phyloP scores from a whole-genome alignment of 2,113 vertebrate species.

The Lagenorhynchus albirostris region DNA sequence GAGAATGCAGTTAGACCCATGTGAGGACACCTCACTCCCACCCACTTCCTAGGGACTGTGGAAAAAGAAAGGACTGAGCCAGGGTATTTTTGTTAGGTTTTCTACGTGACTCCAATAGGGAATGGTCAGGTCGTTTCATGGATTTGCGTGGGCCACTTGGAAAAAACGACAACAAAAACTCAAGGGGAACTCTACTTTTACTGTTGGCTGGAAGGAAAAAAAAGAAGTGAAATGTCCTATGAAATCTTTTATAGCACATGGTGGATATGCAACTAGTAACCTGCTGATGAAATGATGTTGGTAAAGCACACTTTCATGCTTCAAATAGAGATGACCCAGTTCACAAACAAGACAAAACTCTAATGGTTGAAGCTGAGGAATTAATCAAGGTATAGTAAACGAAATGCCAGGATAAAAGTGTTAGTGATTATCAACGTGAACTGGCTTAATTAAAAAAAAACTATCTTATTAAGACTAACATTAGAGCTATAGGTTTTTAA shows the following conservation, averaged over 20 bases:
- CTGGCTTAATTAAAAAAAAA: neutral
- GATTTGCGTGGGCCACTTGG: conserved; percentile 60
- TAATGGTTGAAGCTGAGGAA: neutral
- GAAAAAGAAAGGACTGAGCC: neutral
- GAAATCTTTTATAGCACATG: conserved; percentile 25
- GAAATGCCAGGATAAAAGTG: neutral
- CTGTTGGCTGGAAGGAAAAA: conserved; percentile 53
- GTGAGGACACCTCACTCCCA: conserved; percentile 69
- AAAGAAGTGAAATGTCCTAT: conserved; percentile 36
- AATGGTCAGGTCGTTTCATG: conserved; percentile 28
- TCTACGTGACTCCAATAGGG: conserved; percentile 52
- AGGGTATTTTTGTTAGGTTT: conserved; percentile 67
- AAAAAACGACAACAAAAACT: neutral
- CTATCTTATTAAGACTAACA: conserved; percentile 15
- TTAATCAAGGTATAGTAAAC: neutral
- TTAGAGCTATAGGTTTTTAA: conserved; percentile 58
- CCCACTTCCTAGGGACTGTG: conserved; percentile 59
- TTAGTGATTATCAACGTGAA: neutral
- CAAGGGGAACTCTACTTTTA: neutral
- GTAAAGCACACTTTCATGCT: neutral
- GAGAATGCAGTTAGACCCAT: conserved; percentile 88
- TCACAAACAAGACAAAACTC: neutral
- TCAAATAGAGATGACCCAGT: neutral
- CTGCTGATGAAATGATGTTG: neutral
- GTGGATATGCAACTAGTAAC: neutral